phyloP scores from a whole-genome alignment of 2,888 invertebrate species.

The Chloroclysta siterata region DNA sequence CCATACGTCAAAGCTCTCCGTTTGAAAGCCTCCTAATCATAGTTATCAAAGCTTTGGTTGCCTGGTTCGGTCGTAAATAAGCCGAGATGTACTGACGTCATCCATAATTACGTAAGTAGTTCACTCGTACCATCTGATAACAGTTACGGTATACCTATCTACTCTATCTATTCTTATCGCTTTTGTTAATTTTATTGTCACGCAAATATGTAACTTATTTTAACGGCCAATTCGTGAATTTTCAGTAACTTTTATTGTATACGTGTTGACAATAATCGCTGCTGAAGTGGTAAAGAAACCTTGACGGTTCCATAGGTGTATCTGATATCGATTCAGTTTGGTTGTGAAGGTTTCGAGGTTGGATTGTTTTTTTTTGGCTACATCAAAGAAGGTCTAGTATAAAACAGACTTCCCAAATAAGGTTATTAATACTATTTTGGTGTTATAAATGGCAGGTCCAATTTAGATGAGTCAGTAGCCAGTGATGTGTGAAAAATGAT shows the following conservation, averaged over 20 bases:
- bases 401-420: too few species aligned
- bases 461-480: too few species aligned
- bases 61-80: not conserved
- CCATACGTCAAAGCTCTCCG: too few species aligned
- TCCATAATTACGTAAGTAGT: constrained; percentile 2
- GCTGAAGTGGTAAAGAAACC: not conserved
- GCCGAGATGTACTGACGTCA: not conserved
- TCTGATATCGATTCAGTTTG: constrained; percentile 1
- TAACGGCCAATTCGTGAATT: not conserved
- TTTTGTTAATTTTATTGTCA: not conserved
- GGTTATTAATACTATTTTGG: too few species aligned
- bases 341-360: not conserved
- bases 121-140: not conserved
- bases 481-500: too few species aligned
- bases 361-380: too few species aligned
- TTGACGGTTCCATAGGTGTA: not conserved
- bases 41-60: too few species aligned
- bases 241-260: not conserved
- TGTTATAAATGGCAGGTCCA: too few species aligned
- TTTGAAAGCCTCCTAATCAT: too few species aligned
- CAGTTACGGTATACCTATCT: not conserved
- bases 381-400: too few species aligned
- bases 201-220: constrained; percentile 4
- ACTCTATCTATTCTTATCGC: constrained; percentile 4
- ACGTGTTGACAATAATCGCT: not conserved